Evolutionary conservation across 2,888 invertebrate species (phyloP).

Genomic region (Camponotus fellah): DNA sequence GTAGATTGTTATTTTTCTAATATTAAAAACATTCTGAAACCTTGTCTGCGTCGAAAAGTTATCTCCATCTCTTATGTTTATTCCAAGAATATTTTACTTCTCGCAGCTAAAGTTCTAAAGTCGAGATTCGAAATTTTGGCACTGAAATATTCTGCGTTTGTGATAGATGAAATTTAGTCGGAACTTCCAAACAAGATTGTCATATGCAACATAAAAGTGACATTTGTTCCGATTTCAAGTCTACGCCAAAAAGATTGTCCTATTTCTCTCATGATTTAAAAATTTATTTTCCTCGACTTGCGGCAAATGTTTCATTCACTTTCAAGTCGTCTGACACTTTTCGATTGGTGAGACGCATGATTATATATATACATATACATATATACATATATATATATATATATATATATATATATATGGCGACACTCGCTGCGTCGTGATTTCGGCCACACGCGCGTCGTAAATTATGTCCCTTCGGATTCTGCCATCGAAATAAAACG

Average conservation of each 20-base stretch:
- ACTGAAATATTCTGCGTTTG: constrained; percentile 39
- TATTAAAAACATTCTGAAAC: constrained; percentile 16
- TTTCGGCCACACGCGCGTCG: constrained; percentile 56
- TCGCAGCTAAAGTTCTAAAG: constrained; percentile 41
- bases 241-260: constrained; percentile 15
- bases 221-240: constrained; percentile 44
- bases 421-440: constrained; percentile 60
- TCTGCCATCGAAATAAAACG: constrained; percentile 62
- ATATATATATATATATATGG: background rate
- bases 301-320: constrained; percentile 28
- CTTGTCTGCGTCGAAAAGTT: constrained; percentile 8
- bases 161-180: constrained; percentile 49
- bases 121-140: constrained; percentile 44
- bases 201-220: constrained; percentile 47
- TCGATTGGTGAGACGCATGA: constrained; percentile 56
- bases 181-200: constrained; percentile 41
- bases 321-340: constrained; percentile 31
- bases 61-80: constrained; percentile 18
- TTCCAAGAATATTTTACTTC: constrained; percentile 47
- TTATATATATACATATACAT: constrained; percentile 8
- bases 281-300: constrained; percentile 32
- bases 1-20: background rate
- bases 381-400: background rate
- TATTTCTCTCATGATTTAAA: constrained; percentile 28
- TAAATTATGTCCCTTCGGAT: constrained; percentile 73